Conservation (phyloP, 2,797 vertebrate genomes). For the Channa striata region DNA sequence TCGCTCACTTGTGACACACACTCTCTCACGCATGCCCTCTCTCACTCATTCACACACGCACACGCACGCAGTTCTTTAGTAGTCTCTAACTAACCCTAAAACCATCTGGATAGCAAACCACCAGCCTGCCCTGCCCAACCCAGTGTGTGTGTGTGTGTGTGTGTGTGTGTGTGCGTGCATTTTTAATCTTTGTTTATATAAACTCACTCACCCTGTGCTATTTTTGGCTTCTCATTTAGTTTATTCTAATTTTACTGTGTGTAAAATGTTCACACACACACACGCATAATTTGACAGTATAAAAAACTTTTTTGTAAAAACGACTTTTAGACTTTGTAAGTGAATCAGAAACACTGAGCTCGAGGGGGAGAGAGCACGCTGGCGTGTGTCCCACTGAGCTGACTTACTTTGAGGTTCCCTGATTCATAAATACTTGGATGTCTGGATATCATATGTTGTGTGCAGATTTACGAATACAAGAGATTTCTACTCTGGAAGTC, state of each 20-base stretch:
- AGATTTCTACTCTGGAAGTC: slow-evolving; percentile 43
- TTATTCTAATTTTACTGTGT: slow-evolving; percentile 53
- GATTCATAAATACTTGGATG: slow-evolving; percentile 71
- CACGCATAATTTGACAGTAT: slow-evolving; percentile 4
- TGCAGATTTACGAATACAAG: slow-evolving; percentile 70
- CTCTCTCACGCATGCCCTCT: slow-evolving; percentile 9
- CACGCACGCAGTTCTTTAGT: slow-evolving; percentile 56
- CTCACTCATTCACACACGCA: slow-evolving; percentile 27
- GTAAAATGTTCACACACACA: slow-evolving; percentile 42
- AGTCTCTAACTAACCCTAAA: slow-evolving; percentile 83
- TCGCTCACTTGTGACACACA: slow-evolving; percentile 22
- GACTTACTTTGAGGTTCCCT: slow-evolving; percentile 62
- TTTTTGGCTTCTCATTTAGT: slow-evolving; percentile 55
- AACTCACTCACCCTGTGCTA: slow-evolving; percentile 58
- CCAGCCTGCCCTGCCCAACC: slow-evolving; percentile 76
- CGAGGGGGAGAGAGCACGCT: slow-evolving; percentile 2
- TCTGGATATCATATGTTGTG: slow-evolving; percentile 65
- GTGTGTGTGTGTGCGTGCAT: slow-evolving; percentile 9
- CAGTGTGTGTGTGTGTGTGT: slow-evolving; percentile 13
- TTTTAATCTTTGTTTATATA: slow-evolving; percentile 50
- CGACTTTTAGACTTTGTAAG: slow-evolving; percentile 27
- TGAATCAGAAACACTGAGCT: not conserved
- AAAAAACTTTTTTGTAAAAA: slow-evolving; percentile 38
- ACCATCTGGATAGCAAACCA: slow-evolving; percentile 81
- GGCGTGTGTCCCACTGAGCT: slow-evolving; percentile 51